Evolutionary conservation across 2,888 invertebrate genomes (phyloP).

Genomic region (Conomelus anceps): DNA sequence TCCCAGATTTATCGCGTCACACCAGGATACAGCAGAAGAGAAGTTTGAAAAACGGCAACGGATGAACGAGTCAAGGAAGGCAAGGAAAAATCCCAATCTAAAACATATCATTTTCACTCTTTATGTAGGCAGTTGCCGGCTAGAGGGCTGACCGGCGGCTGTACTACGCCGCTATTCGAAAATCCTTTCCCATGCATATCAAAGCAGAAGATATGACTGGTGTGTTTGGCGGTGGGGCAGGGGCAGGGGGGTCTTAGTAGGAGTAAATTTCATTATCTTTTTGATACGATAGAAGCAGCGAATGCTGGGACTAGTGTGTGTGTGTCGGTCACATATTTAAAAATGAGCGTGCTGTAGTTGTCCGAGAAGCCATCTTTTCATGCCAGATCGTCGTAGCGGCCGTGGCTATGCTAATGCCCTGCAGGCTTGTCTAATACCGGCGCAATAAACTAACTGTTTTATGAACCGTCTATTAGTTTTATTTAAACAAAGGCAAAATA

Average conservation of each 20-base stretch:
- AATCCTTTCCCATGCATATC: not conserved
- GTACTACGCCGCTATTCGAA: not conserved
- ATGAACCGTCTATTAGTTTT: not conserved
- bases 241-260: not conserved
- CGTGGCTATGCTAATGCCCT: not conserved
- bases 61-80: not conserved
- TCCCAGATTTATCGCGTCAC: not conserved
- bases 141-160: not conserved
- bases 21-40: not conserved
- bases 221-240: too few species aligned
- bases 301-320: too few species aligned
- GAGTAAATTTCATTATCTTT: not conserved
- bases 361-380: not conserved
- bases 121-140: not conserved
- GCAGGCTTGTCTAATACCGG: not conserved
- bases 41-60: not conserved
- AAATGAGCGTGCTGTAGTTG: not conserved
- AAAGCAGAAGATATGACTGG: not conserved
- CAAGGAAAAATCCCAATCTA: not conserved
- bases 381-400: not conserved
- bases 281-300: not conserved
- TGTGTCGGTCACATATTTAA: not conserved
- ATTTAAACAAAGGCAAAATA: not conserved
- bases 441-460: not conserved
- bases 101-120: not conserved